Base-by-base conservation (phyloP, 2,888 invertebrate species). In the Syritta pipiens region DNA sequence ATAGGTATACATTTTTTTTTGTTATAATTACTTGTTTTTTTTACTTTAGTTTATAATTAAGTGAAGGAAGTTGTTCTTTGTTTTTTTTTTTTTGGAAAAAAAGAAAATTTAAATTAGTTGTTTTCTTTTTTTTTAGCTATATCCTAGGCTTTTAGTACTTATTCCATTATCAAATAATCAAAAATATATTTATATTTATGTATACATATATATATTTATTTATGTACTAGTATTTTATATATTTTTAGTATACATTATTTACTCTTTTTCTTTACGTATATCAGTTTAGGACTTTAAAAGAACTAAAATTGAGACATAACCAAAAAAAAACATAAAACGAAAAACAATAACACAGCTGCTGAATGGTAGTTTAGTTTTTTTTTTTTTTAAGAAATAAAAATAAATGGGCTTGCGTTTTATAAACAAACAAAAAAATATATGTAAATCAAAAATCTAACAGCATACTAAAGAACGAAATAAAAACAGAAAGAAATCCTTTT, bases 221-320 rank as follows among this genome's bases (percentile, higher is more conserved):
- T 76, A 75, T 77, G 60, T 59, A 81, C 76, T 72, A 81, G 44
- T 68, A 48, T 69, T 72, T 81, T 42, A 48, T 76, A 35, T 68
- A 83, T 84, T 83, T 86, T 87, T 87, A 87, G 86, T 88, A 86
- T 87, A 88, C 88, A 87, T 86, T 79, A 68, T 79, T 79, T 79
- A 79, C 48, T 57, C 46, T 55, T 79, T 67, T 63, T 22, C 51
- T 55, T 79, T 79, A 79, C 79, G 79, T 79, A 79, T 79, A 74
- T 79, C 72, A 53, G 40, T 62, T 71, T 40, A 53, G 79, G 62
- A 79, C 49, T 48, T 68, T 60, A 30, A 68, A 40, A 74, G 6
- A 62, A 77, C 46, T 37, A 5, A 37, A 57, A 60, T 26, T 26
- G 46, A 14, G 14, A 51, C 32, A 19, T 6, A 14, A 55, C 44